Evolutionary conservation across 2,113 vertebrate species (phyloP), one percentile per base, ranked within the genome.

Genomic region (Oceanites oceanicus): DNA sequence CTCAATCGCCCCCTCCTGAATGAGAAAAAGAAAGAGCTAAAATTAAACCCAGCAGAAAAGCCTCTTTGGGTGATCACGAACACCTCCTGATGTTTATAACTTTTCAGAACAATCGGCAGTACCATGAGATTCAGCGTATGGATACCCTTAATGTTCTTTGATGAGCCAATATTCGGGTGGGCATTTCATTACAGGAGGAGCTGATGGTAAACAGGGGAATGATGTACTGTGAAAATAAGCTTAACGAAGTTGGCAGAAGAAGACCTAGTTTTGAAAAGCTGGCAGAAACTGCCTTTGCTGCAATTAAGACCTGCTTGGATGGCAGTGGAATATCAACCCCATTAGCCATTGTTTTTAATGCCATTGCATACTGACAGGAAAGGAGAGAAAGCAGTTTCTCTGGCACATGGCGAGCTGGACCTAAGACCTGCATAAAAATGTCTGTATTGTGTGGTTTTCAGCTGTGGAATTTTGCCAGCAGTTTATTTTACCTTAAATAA

Each of bases 1-100:
- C 8, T 11, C 4, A 0, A 13, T 45, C 55, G 12, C 4, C 3
- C 2, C 7, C 7, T 55, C 10, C 30, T 38, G 20, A 65, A 56
- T 14, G 16, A 88, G 7, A 30, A 45, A 45, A 79, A 78, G 22
- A 29, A 90, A 59, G 21, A 62, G 8, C 1, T 87, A 62, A 87
- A 90, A 72, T 63, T 17, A 72, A 85, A 61, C 10, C 5, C 11
- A 53, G 14, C 21, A 78, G 40, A 34, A 88, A 83, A 65, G 7
- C 6, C 2, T 67, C 15, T 53, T 40, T 65, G n/a, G 25, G 17
- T 75, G 52, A 65, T 85, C 61, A 65, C 0, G 0, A 70, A 25
- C 49, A 61, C 20, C 22, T 92, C 27, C 19, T 45, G 36, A 29
- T 58, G 6, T 75, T 94, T 63, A 11, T 29, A 80, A 75, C 19